Conservation (phyloP, 2,113 vertebrate species). For the Oreotrochilus melanogaster region DNA sequence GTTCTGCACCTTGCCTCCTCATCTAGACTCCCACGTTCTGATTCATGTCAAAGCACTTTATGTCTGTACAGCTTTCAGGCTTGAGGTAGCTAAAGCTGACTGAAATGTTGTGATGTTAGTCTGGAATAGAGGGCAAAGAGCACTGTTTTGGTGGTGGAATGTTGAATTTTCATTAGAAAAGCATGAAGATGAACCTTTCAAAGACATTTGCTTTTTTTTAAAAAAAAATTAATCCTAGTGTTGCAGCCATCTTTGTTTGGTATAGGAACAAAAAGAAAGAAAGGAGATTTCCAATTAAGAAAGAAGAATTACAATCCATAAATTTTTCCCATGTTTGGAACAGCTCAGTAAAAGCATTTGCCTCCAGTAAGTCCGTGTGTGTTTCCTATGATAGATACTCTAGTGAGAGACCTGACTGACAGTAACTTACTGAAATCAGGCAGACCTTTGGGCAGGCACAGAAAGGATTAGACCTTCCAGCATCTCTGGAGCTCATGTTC, state of each 20-base stretch:
- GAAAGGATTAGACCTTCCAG: background rate
- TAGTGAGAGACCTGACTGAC: background rate
- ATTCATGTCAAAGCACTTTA: background rate
- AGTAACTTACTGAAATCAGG: background rate
- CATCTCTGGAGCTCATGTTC: background rate
- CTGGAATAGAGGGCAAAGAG: background rate
- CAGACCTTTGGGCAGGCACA: background rate
- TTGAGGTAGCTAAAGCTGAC: background rate
- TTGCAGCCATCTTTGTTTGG: background rate
- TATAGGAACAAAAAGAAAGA: background rate
- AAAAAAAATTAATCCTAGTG: background rate
- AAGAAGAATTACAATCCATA: background rate
- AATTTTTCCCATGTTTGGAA: background rate
- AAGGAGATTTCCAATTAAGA: background rate
- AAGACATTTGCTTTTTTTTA: background rate
- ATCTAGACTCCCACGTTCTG: background rate
- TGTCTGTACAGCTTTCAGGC: background rate
- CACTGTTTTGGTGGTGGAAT: background rate
- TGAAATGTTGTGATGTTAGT: background rate
- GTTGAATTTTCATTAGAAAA: background rate
- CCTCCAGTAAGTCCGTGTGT: background rate
- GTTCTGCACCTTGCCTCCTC: background rate
- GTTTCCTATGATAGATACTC: background rate
- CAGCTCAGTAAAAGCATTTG: background rate
- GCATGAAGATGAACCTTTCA: background rate